phyloP scores from a whole-genome alignment of 1,140 invertebrate species.

The Zaprionus africanus region DNA sequence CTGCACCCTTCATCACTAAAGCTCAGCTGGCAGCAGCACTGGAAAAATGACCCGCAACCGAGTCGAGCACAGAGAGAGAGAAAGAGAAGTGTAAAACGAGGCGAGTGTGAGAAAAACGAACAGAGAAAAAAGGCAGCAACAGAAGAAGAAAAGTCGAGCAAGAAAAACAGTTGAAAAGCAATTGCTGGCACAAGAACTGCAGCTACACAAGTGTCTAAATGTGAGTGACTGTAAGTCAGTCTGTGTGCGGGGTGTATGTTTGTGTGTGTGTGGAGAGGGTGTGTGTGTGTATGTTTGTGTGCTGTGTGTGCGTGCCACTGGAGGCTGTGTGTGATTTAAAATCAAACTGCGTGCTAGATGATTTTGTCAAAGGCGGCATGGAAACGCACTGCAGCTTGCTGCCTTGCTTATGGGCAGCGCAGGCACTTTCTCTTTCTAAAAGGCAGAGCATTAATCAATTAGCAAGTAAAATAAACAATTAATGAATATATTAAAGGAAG shows the following conservation, averaged over 20 bases:
- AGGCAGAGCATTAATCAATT: neutral
- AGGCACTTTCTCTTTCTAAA: neutral
- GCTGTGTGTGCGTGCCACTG: neutral
- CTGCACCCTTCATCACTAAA: conserved; percentile 80
- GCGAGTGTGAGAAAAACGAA: neutral
- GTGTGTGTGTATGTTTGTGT: neutral
- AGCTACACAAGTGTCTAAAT: neutral
- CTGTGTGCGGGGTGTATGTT: neutral
- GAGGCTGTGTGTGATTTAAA: conserved; percentile 5
- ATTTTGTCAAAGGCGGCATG: conserved; percentile 45
- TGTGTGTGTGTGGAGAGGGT: neutral
- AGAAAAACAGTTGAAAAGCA: conserved; percentile 15
- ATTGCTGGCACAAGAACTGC: conserved; percentile 38
- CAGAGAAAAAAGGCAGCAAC: conserved; percentile 20
- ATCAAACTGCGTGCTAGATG: conserved; percentile 53
- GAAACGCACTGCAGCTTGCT: neutral
- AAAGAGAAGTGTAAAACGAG: conserved; percentile 16
- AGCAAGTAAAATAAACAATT: neutral
- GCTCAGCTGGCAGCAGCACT: conserved; percentile 65
- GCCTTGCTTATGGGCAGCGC: neutral
- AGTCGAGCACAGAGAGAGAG: conserved; percentile 31
- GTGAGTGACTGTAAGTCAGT: neutral
- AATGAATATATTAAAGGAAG: neutral
- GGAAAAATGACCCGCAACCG: conserved; percentile 39
- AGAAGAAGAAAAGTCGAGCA: conserved; percentile 22